Conservation (phyloP, 2,113 vertebrate species). For the Nansenia antarctica region DNA sequence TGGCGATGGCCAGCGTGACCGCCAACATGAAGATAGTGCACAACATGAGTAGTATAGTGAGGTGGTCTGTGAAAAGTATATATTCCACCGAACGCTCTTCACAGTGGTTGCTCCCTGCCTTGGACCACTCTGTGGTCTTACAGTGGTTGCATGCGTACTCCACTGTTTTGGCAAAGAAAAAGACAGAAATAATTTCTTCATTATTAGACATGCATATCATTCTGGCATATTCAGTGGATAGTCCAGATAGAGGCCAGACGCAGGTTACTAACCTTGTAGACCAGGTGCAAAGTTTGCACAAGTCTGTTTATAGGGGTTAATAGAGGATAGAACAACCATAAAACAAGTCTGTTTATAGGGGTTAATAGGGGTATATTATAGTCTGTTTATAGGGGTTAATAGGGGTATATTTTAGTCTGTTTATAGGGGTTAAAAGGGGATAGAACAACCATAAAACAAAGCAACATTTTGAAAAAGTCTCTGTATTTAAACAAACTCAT, state of each 20-base stretch:
- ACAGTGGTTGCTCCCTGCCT: slow-evolving; percentile 71
- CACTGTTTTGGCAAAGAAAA: slow-evolving; percentile 48
- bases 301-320: no score
- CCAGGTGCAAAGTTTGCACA: not conserved
- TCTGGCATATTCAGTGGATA: not conserved
- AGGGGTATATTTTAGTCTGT: no score
- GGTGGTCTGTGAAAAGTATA: slow-evolving; percentile 63
- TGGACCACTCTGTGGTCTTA: slow-evolving; percentile 75
- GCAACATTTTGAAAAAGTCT: no score
- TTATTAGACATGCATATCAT: not conserved
- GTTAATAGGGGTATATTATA: no score
- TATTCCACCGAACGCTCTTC: slow-evolving; percentile 66
- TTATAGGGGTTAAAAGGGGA: no score
- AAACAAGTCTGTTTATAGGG: no score
- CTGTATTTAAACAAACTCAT: no score
- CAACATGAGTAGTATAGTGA: slow-evolving; percentile 64
- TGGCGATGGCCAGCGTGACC: slow-evolving; percentile 49
- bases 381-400: no score
- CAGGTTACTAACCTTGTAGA: not conserved
- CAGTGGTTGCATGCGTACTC: slow-evolving; percentile 77
- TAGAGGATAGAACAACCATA: no score
- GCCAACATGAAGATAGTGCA: slow-evolving; percentile 50
- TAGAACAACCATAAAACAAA: no score
- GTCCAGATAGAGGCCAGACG: not conserved
- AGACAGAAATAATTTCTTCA: not conserved